These are phyloP conservation scores for Amblyornis subalaris DNA, from an alignment of 2,113 vertebrate species.

Conservation along the genomic window DNA sequence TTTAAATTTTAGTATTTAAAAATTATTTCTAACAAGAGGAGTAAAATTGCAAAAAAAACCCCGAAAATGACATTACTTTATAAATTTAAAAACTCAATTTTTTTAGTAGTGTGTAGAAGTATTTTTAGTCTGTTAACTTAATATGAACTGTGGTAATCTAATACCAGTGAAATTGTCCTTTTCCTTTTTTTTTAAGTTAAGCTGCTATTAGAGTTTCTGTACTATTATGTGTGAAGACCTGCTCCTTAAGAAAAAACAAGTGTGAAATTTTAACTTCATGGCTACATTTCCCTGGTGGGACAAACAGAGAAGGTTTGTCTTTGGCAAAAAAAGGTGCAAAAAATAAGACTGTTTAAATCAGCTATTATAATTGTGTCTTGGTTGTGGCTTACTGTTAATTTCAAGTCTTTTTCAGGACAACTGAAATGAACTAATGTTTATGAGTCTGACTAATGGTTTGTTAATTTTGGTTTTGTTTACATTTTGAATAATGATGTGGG, in stretches of 20 bases:
- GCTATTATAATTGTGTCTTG: background rate
- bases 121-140: background rate
- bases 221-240: background rate
- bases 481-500: background rate
- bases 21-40: background rate
- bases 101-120: background rate
- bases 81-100: fast-evolving
- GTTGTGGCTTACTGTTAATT: background rate
- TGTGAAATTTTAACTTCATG: background rate
- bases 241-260: background rate
- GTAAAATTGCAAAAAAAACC: background rate
- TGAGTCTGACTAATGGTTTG: background rate
- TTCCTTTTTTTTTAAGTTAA: background rate
- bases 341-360: background rate
- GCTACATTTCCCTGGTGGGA: background rate
- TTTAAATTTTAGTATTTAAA: background rate
- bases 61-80: background rate
- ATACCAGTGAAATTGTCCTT: background rate
- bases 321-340: background rate
- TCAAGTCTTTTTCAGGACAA: background rate
- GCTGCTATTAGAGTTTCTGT: background rate
- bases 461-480: background rate
- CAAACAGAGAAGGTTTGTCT: background rate
- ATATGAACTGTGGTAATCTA: background rate
- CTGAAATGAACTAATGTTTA: background rate